Base-by-base conservation (phyloP, 2,797 vertebrate species). In the Anabacerthia variegaticeps region DNA sequence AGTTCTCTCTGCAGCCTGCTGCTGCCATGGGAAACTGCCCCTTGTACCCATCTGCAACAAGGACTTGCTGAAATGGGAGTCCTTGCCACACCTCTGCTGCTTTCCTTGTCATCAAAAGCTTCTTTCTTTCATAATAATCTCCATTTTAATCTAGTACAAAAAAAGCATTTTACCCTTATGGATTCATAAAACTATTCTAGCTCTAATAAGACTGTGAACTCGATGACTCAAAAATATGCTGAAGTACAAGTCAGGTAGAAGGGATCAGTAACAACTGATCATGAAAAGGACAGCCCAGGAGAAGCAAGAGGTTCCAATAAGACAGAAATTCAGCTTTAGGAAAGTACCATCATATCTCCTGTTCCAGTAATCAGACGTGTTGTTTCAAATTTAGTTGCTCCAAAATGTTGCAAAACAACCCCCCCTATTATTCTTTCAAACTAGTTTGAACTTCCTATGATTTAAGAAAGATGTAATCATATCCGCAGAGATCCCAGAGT, bases 401-500 rank as follows among this genome's bases (percentile, higher is more conserved):
- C 46, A 68, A 79, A 85, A 34, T 6, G 27, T 6, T 78, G 63
- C 56, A 62, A 92, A 91, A 81, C 48, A 96, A 90, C 30, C 24
- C 10, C 14, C 66, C 32, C 79, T 24, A 14, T 61, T 93, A 73
- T 89, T 96, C 77, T 85, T 89, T 78, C 74, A 66, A 41, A 63
- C 36, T 74, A 82, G n/a, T 76, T 62, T 67, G 59, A 73, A 95
- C 92, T 95, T 97, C 97, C 95, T 94, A 93, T 59, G 67, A 85
- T 88, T 93, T 93, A 94, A 95, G 56, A 83, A 79, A 77, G 92
- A 89, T 61, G 77, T n/a, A 87, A 95, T 83, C 76, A 61, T 43
- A 94, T 97, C 94, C 52, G 41, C 68, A 81, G 54, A 88, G 68
- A 90, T 71, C 69, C 75, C 88, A 54, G 89, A 74, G 73, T 69